Base-by-base conservation (phyloP, 2,888 invertebrate genomes). In the Mythimna albipuncta region DNA sequence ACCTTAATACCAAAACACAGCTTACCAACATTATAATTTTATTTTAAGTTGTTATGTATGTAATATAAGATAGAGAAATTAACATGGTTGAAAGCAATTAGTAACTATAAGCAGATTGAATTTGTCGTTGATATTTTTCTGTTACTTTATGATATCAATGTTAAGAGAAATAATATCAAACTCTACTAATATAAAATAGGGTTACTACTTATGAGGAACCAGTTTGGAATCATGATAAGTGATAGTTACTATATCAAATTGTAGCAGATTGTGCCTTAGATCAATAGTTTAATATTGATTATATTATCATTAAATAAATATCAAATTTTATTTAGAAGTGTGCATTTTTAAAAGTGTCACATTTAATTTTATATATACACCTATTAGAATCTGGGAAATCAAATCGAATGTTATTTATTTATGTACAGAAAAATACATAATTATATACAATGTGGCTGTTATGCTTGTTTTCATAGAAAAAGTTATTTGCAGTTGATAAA, bases 1-100 rank as follows among this genome's bases (percentile, higher is more conserved):
- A 96, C 94, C 93, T 94, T 93, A 93, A 96, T 96, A 96, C 96
- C 96, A 96, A 96, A 96, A 94, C 94, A 96, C 96, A 94, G 95
- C 95, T 96, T 96, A 96, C 96, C 96, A 96, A 94, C 95, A 93
- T 93, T 94, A 93, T 94, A 93, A 93, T 94, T 92, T 93, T 90
- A 91, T 92, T 93, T 91, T 96, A 95, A 95, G 95, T 96, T 95
- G 95, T 91, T 91, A 89, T 93, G 91, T 94, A 91, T 94, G 93
- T 92, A 91, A 88, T 91, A 83, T 95, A 95, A 93, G 92, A 89
- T 95, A 95, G 93, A 89, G 89, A 91, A 93, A 93, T 91, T 91
- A 92, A 92, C 91, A 88, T 88, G 89, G 89, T 94, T 93, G 88
- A 92, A 93, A 94, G 91, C 93, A 94, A 94, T 93, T 92, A 76